Conservation (phyloP, 1,140 invertebrate species). For the Nebria ingens region DNA sequence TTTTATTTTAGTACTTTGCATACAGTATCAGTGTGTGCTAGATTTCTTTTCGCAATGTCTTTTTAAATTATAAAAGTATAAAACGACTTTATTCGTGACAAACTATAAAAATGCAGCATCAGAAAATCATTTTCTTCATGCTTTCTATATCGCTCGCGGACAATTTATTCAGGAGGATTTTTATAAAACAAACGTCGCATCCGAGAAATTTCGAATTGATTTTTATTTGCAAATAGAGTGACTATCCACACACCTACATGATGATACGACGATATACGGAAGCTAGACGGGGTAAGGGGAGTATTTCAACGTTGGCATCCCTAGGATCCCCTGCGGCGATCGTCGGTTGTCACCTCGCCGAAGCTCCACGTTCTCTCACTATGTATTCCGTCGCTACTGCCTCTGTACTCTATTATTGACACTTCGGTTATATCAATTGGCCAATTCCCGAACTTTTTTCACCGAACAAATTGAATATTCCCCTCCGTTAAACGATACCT, state of each 20-base stretch:
- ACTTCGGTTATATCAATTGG: conserved; percentile 6
- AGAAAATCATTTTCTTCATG: too few relatives aligned
- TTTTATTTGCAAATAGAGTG: conserved; percentile 9
- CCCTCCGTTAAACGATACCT: background rate
- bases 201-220: conserved; percentile 1
- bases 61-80: too few relatives aligned
- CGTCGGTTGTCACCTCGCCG: background rate
- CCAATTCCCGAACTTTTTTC: conserved; percentile 4
- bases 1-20: too few relatives aligned
- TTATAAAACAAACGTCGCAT: conserved; percentile 4
- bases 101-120: too few relatives aligned
- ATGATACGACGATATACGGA: background rate
- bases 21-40: too few relatives aligned
- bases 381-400: background rate
- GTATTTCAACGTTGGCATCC: too few relatives aligned
- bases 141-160: too few relatives aligned
- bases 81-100: too few relatives aligned
- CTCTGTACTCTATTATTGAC: background rate
- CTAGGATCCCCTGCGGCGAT: background rate
- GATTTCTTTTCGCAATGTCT: too few relatives aligned
- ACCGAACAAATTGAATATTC: conserved; percentile 5
- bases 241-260: background rate
- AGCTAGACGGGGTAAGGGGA: too few relatives aligned
- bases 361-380: background rate
- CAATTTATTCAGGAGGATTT: conserved; percentile 7